These are phyloP conservation scores for Chromobotia macracanthus DNA, from an alignment of 2,797 vertebrate genomes.

Conservation along the genomic window DNA sequence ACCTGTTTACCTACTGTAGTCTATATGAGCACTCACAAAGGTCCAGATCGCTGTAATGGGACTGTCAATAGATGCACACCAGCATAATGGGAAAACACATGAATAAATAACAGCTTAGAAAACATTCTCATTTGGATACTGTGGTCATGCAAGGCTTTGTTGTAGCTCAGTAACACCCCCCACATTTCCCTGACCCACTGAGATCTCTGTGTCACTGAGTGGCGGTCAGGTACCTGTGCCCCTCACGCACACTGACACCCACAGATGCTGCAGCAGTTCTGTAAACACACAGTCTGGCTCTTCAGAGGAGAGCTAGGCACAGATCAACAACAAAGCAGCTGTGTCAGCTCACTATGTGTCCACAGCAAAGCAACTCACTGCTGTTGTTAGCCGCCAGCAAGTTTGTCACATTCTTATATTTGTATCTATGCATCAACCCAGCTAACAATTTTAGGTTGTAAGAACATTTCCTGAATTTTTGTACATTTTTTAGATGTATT, in stretches of 20 bases:
- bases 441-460: no score
- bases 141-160: constrained; percentile 8
- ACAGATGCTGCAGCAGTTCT: constrained; percentile 26
- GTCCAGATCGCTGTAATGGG: background rate
- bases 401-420: background rate
- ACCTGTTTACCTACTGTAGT: background rate
- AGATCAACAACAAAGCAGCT: constrained; percentile 15
- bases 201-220: constrained; percentile 24
- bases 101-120: background rate
- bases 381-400: background rate
- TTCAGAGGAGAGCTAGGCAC: constrained; percentile 9
- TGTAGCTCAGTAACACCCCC: constrained; percentile 1
- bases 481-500: no score
- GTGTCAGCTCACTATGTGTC: background rate
- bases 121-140: background rate
- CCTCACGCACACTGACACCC: constrained; percentile 21
- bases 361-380: background rate
- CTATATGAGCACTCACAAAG: background rate
- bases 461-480: no score
- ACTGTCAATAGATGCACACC: background rate
- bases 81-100: background rate
- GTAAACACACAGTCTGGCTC: constrained; percentile 29
- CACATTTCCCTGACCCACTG: constrained; percentile 26
- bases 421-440: background rate
- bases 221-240: constrained; percentile 1